These are phyloP conservation scores for Brachynemurus nebulosus DNA, from an alignment of 2,888 invertebrate genomes.

Conservation along the genomic window DNA sequence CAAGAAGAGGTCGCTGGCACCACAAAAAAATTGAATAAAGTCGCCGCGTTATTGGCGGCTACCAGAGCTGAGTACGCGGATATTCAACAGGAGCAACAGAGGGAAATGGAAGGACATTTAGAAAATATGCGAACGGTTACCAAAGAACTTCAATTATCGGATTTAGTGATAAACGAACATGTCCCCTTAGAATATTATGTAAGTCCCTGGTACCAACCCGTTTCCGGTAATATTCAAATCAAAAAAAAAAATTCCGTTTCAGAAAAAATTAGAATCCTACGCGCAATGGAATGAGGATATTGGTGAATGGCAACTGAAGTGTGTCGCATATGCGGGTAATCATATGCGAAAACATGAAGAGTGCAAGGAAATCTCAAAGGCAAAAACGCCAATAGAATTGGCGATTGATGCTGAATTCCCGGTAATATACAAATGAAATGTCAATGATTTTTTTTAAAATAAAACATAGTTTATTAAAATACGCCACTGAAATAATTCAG, in stretches of 20 bases:
- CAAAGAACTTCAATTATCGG: slow-evolving; percentile 81
- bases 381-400: neutral
- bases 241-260: slow-evolving; percentile 13
- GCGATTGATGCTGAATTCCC: neutral
- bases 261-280: slow-evolving; percentile 80
- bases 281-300: slow-evolving; percentile 97
- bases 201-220: slow-evolving; percentile 16
- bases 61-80: slow-evolving; percentile 75
- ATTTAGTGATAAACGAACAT: slow-evolving; percentile 80
- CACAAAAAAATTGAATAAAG: slow-evolving; percentile 81
- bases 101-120: slow-evolving; percentile 91
- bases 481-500: too few species aligned
- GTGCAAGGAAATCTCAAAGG: neutral
- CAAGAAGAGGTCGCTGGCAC: slow-evolving; percentile 93
- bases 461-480: too few species aligned
- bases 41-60: slow-evolving; percentile 74
- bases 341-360: slow-evolving; percentile 69
- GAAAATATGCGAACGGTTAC: slow-evolving; percentile 85
- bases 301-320: slow-evolving; percentile 95
- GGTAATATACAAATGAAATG: too few species aligned
- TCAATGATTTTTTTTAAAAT: too few species aligned
- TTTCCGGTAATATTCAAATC: neutral
- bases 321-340: slow-evolving; percentile 97
- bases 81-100: slow-evolving; percentile 85
- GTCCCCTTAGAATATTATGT: slow-evolving; percentile 91